Evolutionary conservation across 1,140 invertebrate species (phyloP), one percentile per base, ranked within the genome.

Genomic region (Conus betulinus): DNA sequence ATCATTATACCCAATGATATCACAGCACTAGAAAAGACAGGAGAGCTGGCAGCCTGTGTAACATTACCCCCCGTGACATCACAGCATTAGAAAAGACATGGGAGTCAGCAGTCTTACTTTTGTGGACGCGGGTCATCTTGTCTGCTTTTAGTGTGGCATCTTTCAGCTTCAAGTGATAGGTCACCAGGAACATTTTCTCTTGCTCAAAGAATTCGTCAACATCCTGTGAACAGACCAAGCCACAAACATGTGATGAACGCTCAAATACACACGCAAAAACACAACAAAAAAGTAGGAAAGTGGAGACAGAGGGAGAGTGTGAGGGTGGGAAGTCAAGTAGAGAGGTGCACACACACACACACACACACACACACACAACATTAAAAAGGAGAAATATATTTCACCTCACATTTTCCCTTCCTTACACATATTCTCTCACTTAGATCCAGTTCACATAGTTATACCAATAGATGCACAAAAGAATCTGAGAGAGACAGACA

Each of bases 131-230:
- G 1, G 98, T 99, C 97, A 99, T 99, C 93, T 97, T 97, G 94
- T 99, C 99, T 6, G 98, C 97, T 91, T 98, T 98, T 1, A 94
- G 93, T 0, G 98, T 98, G 52, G 97, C 97, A 95, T 99, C 99
- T 95, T 98, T 99, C 53, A 99, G 97, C 95, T 99, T 98, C 23
- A 96, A 97, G 95, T 99, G 97, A 95, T 99, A 99, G 91, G 99
- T 98, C 83, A 98, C 97, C 5, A 99, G 96, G 95, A 99, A 99
- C 89, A 97, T 97, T 95, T 99, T 98, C 96, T 99, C 98, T 93
- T 98, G 97, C 94, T 99, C 99, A 96, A 99, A 99, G 95, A 99
- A 99, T 90, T 99, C 99, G 96, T 99, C 99, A 0, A 99, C 98
- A 96, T 99, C 99, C 94, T 95, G 89, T 39, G 91, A 91, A 71